phyloP scores from a whole-genome alignment of 2,888 invertebrate genomes.

The Thera britannica region DNA sequence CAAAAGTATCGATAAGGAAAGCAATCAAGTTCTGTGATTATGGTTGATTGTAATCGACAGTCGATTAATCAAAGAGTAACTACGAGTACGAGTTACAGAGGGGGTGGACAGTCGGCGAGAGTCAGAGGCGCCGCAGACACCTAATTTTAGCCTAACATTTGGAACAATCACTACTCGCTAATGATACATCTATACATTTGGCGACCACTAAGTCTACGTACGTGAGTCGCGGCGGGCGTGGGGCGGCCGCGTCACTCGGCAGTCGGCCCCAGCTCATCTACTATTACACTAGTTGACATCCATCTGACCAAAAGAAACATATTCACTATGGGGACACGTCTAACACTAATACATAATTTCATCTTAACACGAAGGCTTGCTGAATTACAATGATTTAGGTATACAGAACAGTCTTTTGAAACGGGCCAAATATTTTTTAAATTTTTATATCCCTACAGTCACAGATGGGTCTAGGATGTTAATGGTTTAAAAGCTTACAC shows the following conservation, averaged over 20 bases:
- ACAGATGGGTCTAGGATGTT: constrained; percentile 75
- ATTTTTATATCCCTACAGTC: constrained; percentile 80
- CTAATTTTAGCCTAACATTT: constrained; percentile 81
- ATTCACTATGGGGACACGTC: constrained; percentile 65
- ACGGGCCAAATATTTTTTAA: constrained; percentile 86
- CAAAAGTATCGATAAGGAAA: constrained; percentile 18
- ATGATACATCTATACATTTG: constrained; percentile 83
- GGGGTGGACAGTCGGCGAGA: constrained; percentile 35
- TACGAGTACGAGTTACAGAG: constrained; percentile 14
- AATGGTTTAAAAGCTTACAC: constrained; percentile 67
- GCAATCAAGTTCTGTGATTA: constrained; percentile 27
- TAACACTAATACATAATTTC: constrained; percentile 68
- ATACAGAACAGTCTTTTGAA: constrained; percentile 89
- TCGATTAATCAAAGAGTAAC: constrained; percentile 23
- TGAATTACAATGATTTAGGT: constrained; percentile 82
- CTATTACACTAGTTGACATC: constrained; percentile 66
- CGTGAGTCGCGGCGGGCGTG: constrained; percentile 61
- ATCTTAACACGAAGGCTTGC: constrained; percentile 70
- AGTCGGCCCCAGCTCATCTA: constrained; percentile 26
- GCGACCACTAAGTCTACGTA: constrained; percentile 80
- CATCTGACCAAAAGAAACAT: constrained; percentile 66
- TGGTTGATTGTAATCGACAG: constrained; percentile 18
- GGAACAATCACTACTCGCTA: constrained; percentile 83
- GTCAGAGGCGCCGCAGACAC: constrained; percentile 63
- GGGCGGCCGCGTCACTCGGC: constrained; percentile 4